Evolutionary conservation across 1,140 invertebrate genomes (phyloP), one percentile per base, ranked within the genome.

Genomic region (Drosophila parvula): DNA sequence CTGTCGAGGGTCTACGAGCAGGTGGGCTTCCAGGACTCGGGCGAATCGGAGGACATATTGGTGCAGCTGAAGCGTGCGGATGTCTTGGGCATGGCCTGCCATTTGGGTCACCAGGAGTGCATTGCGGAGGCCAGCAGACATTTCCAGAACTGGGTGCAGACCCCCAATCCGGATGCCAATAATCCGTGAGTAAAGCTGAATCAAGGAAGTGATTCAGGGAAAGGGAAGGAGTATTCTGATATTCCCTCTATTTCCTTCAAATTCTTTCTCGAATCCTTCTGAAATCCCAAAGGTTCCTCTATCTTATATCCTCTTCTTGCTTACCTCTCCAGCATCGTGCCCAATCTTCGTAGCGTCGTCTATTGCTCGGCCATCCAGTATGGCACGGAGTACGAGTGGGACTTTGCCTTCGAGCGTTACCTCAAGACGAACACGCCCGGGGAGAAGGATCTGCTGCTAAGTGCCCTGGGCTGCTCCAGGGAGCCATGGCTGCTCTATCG

Each of bases 351-450:
- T 45, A 94, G 93, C 16, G 94, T 96, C 0, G 95, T 98, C 6
- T 98, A 97, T 90, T 98, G 97, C 80, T 95, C 95, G 1, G 97
- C 96, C 0, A 95, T 99, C 6, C 93, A 95, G 59, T 94, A 95
- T 12, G 97, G 97, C 4, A 95, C 95, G 0, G 94, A 96, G 60
- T 92, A 94, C 5, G 97, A 98, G 84, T 98, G 97, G 97, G 93
- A 97, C 32, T 98, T 98, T 90, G 94, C 95, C 0, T 97, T 96
- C 94, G 93, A 96, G 41, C 93, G 95, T 16, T 98, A 97, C 81
- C 78, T 94, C 12, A 94, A 94, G 5, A 94, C 96, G 0, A 95
- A 95, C 67, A 95, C 97, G 1, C 96, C 95, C 0, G 94, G 95
- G 0, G 97, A 98, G 84, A 95, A 96, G 80, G 95, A 96, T 62